Evolutionary conservation across 2,888 invertebrate genomes (phyloP).

Genomic region (Hyposoter dolosus): DNA sequence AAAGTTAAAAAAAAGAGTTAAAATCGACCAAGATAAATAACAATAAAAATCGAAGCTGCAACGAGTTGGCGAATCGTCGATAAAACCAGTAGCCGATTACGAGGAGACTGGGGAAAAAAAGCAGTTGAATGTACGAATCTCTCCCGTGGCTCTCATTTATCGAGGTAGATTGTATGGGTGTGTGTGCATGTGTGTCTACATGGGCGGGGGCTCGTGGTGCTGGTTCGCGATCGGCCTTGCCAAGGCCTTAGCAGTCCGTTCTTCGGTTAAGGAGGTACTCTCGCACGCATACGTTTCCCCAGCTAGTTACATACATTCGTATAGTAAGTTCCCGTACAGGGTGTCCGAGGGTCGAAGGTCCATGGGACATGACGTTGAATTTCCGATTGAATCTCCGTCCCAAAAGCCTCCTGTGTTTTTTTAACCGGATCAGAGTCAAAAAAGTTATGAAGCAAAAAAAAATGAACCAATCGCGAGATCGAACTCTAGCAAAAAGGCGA

Average conservation of each 20-base stretch:
- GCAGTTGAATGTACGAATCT: constrained; percentile 54
- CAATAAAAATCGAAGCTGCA: neutral
- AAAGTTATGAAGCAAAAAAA: neutral
- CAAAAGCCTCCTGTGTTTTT: neutral
- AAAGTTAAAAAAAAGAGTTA: neutral
- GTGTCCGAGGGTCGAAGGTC: neutral
- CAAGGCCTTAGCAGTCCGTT: constrained; percentile 77
- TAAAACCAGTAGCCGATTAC: constrained; percentile 65
- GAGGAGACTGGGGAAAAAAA: constrained; percentile 74
- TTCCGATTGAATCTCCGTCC: neutral
- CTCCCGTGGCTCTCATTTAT: constrained; percentile 41
- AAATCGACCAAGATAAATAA: neutral
- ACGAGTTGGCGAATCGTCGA: constrained; percentile 18
- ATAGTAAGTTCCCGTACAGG: neutral
- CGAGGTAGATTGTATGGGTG: constrained; percentile 33
- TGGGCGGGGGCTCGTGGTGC: constrained; percentile 5
- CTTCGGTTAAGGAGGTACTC: constrained; percentile 69
- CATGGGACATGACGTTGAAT: neutral
- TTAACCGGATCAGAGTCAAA: neutral
- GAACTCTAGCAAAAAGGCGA: neutral
- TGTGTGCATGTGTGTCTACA: neutral
- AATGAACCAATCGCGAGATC: neutral
- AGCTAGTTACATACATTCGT: constrained; percentile 49
- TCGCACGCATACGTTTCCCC: constrained; percentile 46
- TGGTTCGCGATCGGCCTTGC: constrained; percentile 76